A percentile compares a stretch with the other conserved stretches of the same genome.
Evolutionary conservation across 2,113 vertebrate species (phyloP).

Genomic region (Rhinoptilus africanus): DNA sequence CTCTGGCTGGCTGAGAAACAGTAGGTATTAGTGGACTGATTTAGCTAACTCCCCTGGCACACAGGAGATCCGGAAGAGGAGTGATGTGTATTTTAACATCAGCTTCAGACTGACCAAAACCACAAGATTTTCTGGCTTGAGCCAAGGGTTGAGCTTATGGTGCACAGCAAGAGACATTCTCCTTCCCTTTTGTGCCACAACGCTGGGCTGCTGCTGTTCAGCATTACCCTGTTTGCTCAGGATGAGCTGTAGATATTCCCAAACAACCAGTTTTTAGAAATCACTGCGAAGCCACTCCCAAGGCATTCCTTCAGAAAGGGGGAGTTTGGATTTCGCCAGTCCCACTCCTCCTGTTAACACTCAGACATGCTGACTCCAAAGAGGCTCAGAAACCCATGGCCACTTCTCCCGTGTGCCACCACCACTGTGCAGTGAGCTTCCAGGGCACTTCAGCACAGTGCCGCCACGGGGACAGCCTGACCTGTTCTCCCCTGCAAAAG

Average conservation of each 20-base stretch:
- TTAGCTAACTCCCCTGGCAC: not conserved
- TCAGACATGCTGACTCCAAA: not conserved
- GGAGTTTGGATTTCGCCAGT: not conserved
- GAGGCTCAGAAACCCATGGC: not conserved
- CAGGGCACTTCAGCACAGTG: not conserved
- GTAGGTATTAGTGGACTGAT: not conserved
- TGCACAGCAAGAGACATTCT: not conserved
- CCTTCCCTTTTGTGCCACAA: not conserved
- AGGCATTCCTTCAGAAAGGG: not conserved
- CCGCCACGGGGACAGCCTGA: not conserved
- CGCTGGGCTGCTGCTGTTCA: not conserved
- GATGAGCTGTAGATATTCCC: not conserved
- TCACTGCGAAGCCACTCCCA: not conserved
- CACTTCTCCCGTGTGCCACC: not conserved
- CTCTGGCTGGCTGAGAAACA: not conserved
- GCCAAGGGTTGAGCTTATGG: not conserved
- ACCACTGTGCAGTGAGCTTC: not conserved
- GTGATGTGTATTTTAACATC: not conserved
- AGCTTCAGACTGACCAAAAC: not conserved
- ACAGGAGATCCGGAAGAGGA: not conserved
- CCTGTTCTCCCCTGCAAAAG: not conserved
- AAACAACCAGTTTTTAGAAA: not conserved
- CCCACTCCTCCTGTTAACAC: not conserved
- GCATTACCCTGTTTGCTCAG: not conserved
- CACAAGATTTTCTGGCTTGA: not conserved